A percentile compares a stretch with the other conserved stretches of the same genome.
These are phyloP conservation scores for Eupithecia subfuscata DNA, from an alignment of 2,888 invertebrate genomes.

Conservation along the genomic window DNA sequence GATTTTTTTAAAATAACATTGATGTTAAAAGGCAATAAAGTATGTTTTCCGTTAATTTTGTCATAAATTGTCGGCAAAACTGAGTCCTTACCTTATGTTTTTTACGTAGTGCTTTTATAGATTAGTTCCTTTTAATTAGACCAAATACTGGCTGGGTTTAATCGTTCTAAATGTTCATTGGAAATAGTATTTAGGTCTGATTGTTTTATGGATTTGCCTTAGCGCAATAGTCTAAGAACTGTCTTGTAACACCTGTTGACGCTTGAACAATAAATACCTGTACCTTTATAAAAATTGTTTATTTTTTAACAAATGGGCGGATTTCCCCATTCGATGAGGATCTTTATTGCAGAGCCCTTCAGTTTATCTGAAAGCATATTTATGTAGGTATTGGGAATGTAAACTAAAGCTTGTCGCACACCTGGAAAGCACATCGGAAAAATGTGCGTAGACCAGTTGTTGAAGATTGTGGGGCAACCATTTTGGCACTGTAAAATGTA, in stretches of 20 bases:
- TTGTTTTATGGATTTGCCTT: conserved; percentile 71
- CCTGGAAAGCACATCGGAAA: no score
- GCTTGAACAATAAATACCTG: conserved; percentile 83
- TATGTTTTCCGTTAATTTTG: not conserved
- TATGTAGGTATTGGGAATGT: not conserved
- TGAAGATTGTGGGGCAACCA: no score
- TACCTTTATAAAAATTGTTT: conserved; percentile 68
- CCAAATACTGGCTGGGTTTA: conserved; percentile 70
- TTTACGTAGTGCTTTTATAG: conserved; percentile 46
- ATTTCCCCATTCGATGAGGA: not conserved
- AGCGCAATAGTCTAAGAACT: conserved; percentile 66
- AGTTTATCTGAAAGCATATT: not conserved
- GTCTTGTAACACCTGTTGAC: conserved; percentile 78
- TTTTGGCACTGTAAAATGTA: no score
- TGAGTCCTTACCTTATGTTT: conserved; percentile 27
- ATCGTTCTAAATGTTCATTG: conserved; percentile 54
- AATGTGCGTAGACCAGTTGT: no score
- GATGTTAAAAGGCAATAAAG: not conserved
- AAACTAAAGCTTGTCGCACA: no score
- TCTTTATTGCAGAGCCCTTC: not conserved
- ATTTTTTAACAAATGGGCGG: conserved; percentile 48
- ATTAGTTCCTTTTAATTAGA: conserved; percentile 56
- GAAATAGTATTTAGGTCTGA: conserved; percentile 63
- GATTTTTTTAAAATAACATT: not conserved
- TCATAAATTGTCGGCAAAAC: conserved; percentile 15